phyloP scores from a whole-genome alignment of 1,140 invertebrate genomes.

The Cydia strobilella region DNA sequence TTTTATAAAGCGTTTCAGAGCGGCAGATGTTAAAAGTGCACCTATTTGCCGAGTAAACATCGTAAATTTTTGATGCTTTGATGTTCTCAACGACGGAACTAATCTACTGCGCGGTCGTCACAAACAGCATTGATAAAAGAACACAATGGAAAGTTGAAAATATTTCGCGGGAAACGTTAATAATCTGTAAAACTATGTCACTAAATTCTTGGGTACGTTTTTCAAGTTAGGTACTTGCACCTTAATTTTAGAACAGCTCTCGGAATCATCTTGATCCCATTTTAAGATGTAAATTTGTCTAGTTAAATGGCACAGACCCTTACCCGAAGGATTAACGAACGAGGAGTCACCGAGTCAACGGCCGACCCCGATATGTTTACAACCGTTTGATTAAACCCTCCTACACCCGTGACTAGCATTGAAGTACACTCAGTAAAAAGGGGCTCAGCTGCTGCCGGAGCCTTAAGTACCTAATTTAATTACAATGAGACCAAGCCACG shows the following conservation, averaged over 20 bases:
- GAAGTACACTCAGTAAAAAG: slow-evolving; percentile 16
- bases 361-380: slow-evolving; percentile 23
- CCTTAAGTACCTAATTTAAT: slow-evolving; percentile 18
- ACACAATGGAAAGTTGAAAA: slow-evolving; percentile 34
- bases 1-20: slow-evolving; percentile 52
- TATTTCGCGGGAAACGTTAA: background rate
- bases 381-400: slow-evolving; percentile 12
- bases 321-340: slow-evolving; percentile 42
- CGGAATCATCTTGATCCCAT: background rate
- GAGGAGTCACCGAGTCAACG: slow-evolving; percentile 40
- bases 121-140: background rate
- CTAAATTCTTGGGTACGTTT: background rate
- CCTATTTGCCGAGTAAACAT: slow-evolving; percentile 57
- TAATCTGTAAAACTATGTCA: background rate
- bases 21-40: slow-evolving; percentile 51
- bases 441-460: background rate
- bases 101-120: background rate
- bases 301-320: slow-evolving; percentile 28
- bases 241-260: background rate
- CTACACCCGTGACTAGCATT: slow-evolving; percentile 15
- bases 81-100: slow-evolving; percentile 41
- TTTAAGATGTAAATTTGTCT: slow-evolving; percentile 6
- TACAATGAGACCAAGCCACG: background rate
- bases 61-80: slow-evolving; percentile 53
- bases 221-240: background rate